Base-by-base conservation (phyloP, 2,888 invertebrate species). In the Molanna angustata region DNA sequence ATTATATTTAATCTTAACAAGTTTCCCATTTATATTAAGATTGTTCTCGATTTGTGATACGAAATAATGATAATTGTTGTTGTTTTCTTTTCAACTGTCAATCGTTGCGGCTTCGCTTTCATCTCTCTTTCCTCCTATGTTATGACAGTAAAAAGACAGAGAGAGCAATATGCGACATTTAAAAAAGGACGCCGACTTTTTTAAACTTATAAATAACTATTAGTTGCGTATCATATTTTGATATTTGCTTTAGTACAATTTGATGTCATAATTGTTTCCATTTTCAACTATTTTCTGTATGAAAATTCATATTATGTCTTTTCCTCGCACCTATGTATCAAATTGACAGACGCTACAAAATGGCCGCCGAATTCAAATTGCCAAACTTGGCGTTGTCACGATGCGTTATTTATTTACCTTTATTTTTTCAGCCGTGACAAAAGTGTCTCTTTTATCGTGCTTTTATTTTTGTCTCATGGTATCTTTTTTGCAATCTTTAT, bases 261-360 rank as follows among this genome's bases (percentile, higher is more conserved):
- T 11, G 20, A 42, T 13, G 42, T 43, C 42, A 33, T n/a, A n/a
- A n/a, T 27, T 40, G 41, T 20, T 44, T 45, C 49, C 21, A 22
- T 41, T 37, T 35, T 31, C 35, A 4, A 11, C 11, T 27, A 7
- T 27, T 27, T 27, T 21, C 49, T 53, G 56, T 53, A 7, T 11
- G 4, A 27, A 27, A 27, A 27, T 11, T 11, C 11, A 27, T 27
- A 27, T 11, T 7, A 7, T 27, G 4, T 13, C 35, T n/a, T n/a
- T n/a, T n/a, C n/a, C n/a, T n/a, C n/a, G n/a, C n/a, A n/a, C n/a
- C n/a, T n/a, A n/a, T n/a, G 9, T 9, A 31, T 49, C 53, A 42
- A 40, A 50, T 56, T 58, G 58, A 58, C 58, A 58, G 58, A 58
- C 58, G 58, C 58, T 53, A 53, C 55, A 56, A 58, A 53, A 56